Conservation (phyloP, 2,113 vertebrate species). For the Rhynchomys soricoides region DNA sequence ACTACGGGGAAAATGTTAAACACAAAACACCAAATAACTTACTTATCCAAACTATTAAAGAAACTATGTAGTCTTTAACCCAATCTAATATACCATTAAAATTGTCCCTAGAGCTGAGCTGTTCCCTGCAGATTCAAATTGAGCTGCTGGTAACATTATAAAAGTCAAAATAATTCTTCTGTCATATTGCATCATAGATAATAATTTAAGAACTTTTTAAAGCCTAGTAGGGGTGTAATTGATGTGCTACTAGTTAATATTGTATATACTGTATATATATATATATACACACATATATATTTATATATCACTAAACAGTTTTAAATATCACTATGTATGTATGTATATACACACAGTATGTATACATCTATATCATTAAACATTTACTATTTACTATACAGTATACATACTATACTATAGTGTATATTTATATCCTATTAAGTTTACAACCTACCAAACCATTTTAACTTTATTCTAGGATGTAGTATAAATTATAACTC, state of each 20-base stretch:
- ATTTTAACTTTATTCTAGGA: not conserved
- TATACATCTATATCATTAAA: too few relatives aligned
- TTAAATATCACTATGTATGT: too few relatives aligned
- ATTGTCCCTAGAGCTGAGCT: not conserved
- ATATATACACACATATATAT: too few relatives aligned
- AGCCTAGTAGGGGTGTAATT: not conserved
- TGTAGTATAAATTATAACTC: not conserved
- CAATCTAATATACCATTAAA: not conserved
- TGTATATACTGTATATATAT: not conserved
- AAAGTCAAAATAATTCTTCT: not conserved
- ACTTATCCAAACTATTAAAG: not conserved
- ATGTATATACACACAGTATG: too few relatives aligned
- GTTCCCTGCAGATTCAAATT: not conserved
- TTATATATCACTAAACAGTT: too few relatives aligned
- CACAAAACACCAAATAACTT: not conserved
- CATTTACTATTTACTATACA: too few relatives aligned
- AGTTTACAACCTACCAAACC: not conserved
- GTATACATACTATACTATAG: too few relatives aligned
- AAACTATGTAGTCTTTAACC: not conserved
- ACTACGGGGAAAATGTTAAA: not conserved
- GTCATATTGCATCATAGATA: not conserved
- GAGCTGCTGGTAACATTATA: not conserved
- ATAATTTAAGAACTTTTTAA: constrained; percentile 30
- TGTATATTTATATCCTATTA: not conserved
- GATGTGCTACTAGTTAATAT: not conserved